These are phyloP conservation scores for Pantherophis alleghaniensis DNA, from an alignment of 2,797 vertebrate genomes.

Conservation along the genomic window DNA sequence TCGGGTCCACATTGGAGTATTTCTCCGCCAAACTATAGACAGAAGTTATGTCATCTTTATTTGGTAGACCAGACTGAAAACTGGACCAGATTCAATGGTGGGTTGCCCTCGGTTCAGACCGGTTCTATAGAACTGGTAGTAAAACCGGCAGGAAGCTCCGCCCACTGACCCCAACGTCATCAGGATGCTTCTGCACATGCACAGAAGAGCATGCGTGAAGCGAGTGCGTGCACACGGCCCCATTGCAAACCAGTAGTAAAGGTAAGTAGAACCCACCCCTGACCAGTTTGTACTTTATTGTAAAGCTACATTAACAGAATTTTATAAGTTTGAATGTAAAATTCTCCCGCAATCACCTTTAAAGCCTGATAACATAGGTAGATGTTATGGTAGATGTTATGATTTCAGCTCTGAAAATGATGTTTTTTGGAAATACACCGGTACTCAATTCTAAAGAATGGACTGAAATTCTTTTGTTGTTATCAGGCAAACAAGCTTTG, in stretches of 20 bases:
- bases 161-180: too few species aligned
- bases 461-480: slow-evolving; percentile 55
- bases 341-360: background rate
- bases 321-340: background rate
- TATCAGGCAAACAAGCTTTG: slow-evolving; percentile 62
- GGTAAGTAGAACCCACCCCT: too few species aligned
- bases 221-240: too few species aligned
- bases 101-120: too few species aligned
- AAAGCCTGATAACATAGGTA: slow-evolving; percentile 12
- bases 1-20: background rate
- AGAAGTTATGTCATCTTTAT: background rate
- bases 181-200: too few species aligned
- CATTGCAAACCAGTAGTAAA: too few species aligned
- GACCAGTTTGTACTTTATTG: too few species aligned
- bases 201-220: too few species aligned
- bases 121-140: too few species aligned
- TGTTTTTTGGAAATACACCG: slow-evolving; percentile 52
- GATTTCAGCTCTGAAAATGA: slow-evolving; percentile 57
- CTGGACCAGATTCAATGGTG: background rate
- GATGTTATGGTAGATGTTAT: slow-evolving; percentile 64
- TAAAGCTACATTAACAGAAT: background rate
- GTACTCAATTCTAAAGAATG: slow-evolving; percentile 54
- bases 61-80: background rate
- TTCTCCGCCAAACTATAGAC: background rate
- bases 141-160: too few species aligned